Evolutionary conservation across 2,113 vertebrate genomes (phyloP).

Genomic region (Orthonyx spaldingii): DNA sequence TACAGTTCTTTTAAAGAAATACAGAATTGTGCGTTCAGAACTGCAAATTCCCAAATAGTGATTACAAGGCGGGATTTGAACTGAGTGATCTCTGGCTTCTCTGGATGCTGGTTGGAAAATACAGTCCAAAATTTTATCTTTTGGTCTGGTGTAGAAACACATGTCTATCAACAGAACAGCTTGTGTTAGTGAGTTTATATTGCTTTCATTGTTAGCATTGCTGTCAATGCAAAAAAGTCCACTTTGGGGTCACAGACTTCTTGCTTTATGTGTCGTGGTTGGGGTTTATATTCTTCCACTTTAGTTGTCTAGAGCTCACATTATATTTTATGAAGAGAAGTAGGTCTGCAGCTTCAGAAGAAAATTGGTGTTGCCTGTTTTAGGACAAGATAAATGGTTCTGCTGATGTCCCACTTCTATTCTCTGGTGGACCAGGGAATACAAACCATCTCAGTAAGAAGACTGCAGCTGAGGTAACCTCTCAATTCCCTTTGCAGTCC

Average conservation of each 20-base stretch:
- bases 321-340: not conserved
- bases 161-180: not conserved
- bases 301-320: not conserved
- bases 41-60: not conserved
- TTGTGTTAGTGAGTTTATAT: not conserved
- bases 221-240: not conserved
- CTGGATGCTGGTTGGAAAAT: not conserved
- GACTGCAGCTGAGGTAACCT: not conserved
- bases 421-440: not conserved
- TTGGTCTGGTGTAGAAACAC: not conserved
- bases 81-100: not conserved
- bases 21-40: not conserved
- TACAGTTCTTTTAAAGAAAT: not conserved
- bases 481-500: not conserved
- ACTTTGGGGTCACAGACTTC: not conserved
- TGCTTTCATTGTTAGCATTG: not conserved
- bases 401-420: not conserved
- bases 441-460: not conserved
- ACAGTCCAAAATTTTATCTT: not conserved
- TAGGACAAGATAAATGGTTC: not conserved
- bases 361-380: not conserved
- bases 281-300: not conserved
- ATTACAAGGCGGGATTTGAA: not conserved
- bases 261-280: not conserved
- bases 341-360: not conserved